Conservation (phyloP, 2,113 vertebrate species). For the Thymallus thymallus region DNA sequence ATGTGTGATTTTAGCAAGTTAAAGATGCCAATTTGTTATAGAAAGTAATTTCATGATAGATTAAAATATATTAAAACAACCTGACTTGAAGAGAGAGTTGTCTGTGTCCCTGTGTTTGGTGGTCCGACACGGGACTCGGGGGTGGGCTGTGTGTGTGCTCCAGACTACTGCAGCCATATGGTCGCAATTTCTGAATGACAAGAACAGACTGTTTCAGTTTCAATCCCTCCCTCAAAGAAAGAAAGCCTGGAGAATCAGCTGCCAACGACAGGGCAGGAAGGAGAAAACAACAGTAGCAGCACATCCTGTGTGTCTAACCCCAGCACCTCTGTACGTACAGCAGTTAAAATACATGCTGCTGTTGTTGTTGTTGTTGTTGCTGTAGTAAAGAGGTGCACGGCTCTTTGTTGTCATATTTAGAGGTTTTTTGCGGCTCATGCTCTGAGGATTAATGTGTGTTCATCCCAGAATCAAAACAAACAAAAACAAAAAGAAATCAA, state of each 20-base stretch:
- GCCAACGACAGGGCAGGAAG: neutral
- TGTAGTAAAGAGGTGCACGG: slow-evolving; percentile 23
- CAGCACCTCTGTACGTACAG: slow-evolving; percentile 42
- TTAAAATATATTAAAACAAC: neutral
- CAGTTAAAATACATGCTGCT: slow-evolving; percentile 33
- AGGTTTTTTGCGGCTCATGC: slow-evolving; percentile 26
- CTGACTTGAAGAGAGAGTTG: slow-evolving; percentile 36
- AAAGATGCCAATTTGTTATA: neutral
- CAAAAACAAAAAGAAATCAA: slow-evolving; percentile 68
- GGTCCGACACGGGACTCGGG: slow-evolving; percentile 59
- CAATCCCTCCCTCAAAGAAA: slow-evolving; percentile 66
- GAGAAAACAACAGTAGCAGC: slow-evolving; percentile 16
- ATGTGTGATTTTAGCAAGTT: neutral
- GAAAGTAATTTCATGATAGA: neutral
- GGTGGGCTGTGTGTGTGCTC: slow-evolving; percentile 44
- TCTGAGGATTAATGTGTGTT: slow-evolving; percentile 52
- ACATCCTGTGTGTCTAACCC: slow-evolving; percentile 31
- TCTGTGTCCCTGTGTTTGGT: slow-evolving; percentile 82
- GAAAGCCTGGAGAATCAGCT: slow-evolving; percentile 73
- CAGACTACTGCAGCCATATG: slow-evolving; percentile 62
- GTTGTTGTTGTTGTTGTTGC: no score
- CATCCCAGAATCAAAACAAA: slow-evolving; percentile 63
- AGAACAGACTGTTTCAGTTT: slow-evolving; percentile 69
- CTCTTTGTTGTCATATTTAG: slow-evolving; percentile 6
- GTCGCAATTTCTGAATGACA: slow-evolving; percentile 70